Base-by-base conservation (phyloP, 2,888 invertebrate species). In the Yponomeuta cagnagella region DNA sequence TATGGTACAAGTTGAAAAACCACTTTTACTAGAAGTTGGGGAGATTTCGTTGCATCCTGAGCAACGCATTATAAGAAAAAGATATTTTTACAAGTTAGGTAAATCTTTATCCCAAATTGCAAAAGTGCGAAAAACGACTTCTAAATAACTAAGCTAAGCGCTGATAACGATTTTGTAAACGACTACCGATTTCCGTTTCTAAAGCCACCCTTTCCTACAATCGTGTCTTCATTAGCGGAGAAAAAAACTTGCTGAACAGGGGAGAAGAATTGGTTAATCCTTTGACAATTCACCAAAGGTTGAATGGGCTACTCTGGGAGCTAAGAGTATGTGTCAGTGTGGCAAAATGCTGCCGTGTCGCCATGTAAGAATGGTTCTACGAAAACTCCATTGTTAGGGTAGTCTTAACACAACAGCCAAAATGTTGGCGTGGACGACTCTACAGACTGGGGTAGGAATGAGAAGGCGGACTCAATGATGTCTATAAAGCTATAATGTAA, bases 221-320 rank as follows among this genome's bases (percentile, higher is more conserved):
- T 86, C 85, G 87, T 89, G 86, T 89, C 85, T 75, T 79, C 86
- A 87, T 88, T 86, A 88, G 78, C 73, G 74, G 74, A 76, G 75
- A 72, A 23, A 70, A 75, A 76, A 78, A 81, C 82, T 80, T 78
- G 78, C 73, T 74, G 78, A 77, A 82, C 79, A 75, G 74, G 75
- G 77, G 78, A 82, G 84, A 84, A 87, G 83, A 80, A 77, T 66
- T 75, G 70, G 72, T 74, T 86, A 88, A 89, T 88, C 88, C 85
- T 75, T 74, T 74, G 76, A 82, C 83, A 79, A 86, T 85, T 82
- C 79, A 70, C 76, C 79, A 74, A 74, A 75, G n/a, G 37, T 33
- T 79, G 81, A 83, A 86, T 86, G 79, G 81, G 77, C 74, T 23
- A 69, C 8, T 23, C 70, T 68, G 58, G 68, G 52, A 48, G 52